Evolutionary conservation across 2,113 vertebrate species (phyloP).

Genomic region (Odocoileus virginianus): DNA sequence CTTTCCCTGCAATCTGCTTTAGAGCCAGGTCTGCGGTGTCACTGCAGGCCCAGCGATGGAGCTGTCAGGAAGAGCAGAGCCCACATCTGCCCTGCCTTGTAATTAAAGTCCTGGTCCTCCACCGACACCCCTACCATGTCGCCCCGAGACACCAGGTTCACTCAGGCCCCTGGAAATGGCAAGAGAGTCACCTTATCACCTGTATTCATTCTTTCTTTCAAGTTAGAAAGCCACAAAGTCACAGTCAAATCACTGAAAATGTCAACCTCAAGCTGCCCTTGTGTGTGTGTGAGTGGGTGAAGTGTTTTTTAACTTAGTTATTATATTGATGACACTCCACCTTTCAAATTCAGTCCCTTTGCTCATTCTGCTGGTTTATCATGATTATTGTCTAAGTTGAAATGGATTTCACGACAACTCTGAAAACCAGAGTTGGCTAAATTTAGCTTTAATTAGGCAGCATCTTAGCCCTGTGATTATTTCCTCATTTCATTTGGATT

Average conservation of each 20-base stretch:
- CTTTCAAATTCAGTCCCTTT: slow-evolving; percentile 3
- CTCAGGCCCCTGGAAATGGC: not conserved
- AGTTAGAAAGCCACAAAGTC: not conserved
- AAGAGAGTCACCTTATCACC: not conserved
- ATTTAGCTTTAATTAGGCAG: slow-evolving; percentile 63
- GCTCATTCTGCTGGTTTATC: slow-evolving; percentile 2
- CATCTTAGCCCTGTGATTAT: slow-evolving; percentile 21
- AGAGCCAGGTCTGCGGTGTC: not conserved
- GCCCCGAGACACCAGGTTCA: not conserved
- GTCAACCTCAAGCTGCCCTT: not conserved
- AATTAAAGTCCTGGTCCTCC: not conserved
- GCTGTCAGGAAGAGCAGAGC: not conserved
- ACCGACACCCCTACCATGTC: fast-evolving
- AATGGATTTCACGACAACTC: slow-evolving; percentile 39
- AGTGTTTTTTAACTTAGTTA: not conserved
- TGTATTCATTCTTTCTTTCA: not conserved
- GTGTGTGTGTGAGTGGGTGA: not conserved
- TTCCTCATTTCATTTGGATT: slow-evolving; percentile 11
- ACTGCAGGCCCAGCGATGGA: not conserved
- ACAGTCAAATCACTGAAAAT: not conserved
- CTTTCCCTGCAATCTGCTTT: not conserved
- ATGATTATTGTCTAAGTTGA: slow-evolving; percentile 22
- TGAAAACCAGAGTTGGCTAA: slow-evolving; percentile 33
- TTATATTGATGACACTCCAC: not conserved
- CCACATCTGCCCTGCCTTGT: not conserved